Evolutionary conservation across 2,888 invertebrate genomes (phyloP), one percentile per base, ranked within the genome.

Genomic region (Sinohyriopsis cumingii): DNA sequence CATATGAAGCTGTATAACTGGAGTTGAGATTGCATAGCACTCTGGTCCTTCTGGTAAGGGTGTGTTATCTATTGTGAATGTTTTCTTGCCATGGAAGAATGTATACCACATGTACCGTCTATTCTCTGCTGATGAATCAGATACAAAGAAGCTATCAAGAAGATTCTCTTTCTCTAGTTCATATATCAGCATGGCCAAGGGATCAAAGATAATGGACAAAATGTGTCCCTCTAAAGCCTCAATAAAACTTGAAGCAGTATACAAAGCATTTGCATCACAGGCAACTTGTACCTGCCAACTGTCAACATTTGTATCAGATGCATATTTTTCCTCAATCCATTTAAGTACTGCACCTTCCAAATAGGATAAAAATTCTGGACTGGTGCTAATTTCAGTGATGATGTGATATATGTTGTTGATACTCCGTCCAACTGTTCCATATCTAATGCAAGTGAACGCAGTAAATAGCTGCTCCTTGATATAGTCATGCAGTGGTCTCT

Each of bases 271-370:
- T 20, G 45, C 54, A 57, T 77, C 66, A 59, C 73, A 69, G 12
- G 81, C 81, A 55, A 81, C 72, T 15, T 69, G 25, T 3, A 73
- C 57, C 25, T 61, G 63, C 81, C 81, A 81, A 3, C 71, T 63
- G 1, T 20, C 25, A 1, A 66, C 45, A 28, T 28, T 28, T 28
- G 28, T 5, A 28, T 5, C 5, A 5, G 28, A 28, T 28, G 28
- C 28, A 28, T 28, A 28, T 28, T 28, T 28, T 28, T 4, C 5
- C 5, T 28, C 28, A 28, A 28, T 28, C 28, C 28, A 28, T 28
- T 5, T 28, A 4, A 28, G 28, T 28, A 28, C 4, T 28, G 5
- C 28, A 4, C 5, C 4, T 28, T 28, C 28, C 28, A 28, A 28
- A 28, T 5, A 28, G 28, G 28, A 28, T 28, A 28, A 28, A 4